These are phyloP conservation scores for Antechinus flavipes DNA, from an alignment of 2,113 vertebrate species.

Conservation along the genomic window DNA sequence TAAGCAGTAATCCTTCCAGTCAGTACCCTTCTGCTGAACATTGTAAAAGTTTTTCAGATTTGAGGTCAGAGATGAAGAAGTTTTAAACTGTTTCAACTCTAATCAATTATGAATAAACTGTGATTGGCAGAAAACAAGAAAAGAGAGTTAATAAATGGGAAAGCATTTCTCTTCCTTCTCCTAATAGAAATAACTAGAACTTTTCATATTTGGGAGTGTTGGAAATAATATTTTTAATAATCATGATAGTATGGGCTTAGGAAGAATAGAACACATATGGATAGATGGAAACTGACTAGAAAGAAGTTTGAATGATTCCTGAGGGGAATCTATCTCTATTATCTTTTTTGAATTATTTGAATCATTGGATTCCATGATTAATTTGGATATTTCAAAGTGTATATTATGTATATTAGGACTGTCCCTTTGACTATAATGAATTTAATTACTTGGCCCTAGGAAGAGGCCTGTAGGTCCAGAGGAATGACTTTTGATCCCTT, in stretches of 20 bases:
- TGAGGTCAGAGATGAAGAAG: not conserved
- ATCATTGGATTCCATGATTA: not conserved
- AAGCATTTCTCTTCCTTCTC: not conserved
- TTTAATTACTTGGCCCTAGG: not conserved
- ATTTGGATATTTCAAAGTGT: not conserved
- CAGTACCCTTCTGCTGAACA: not conserved
- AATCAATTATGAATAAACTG: not conserved
- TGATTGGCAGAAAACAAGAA: not conserved
- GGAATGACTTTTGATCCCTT: not conserved
- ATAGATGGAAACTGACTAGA: not conserved
- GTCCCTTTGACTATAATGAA: not conserved
- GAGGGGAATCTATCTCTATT: not conserved
- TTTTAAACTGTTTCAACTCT: not conserved
- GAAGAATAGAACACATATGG: not conserved
- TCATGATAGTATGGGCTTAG: not conserved
- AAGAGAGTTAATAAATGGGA: not conserved
- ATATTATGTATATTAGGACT: not conserved
- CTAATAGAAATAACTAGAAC: not conserved
- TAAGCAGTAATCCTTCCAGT: not conserved
- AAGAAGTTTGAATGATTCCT: not conserved
- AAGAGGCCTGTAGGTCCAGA: not conserved
- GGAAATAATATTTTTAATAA: not conserved
- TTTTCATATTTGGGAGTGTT: not conserved
- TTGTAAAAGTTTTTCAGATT: not conserved
- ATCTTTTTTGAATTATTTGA: not conserved